phyloP scores from a whole-genome alignment of 2,888 invertebrate genomes.

The Amphipyra berbera region DNA sequence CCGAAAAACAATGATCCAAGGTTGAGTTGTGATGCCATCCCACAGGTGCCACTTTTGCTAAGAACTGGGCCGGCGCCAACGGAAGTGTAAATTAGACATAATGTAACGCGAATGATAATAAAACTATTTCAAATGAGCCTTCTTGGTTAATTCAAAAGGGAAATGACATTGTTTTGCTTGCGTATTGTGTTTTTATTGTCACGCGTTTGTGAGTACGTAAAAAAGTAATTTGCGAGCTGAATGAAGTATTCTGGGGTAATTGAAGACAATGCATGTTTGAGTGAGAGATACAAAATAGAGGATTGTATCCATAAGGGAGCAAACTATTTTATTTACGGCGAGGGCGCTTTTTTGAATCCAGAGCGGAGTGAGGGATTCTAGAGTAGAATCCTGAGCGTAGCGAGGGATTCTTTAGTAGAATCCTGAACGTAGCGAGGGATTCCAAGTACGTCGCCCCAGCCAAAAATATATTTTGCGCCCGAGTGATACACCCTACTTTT shows the following conservation, averaged over 20 bases:
- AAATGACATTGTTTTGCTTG: conserved; percentile 49
- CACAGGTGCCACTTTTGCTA: conserved; percentile 78
- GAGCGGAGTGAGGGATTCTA: too few relatives aligned
- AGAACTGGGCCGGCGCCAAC: conserved; percentile 69
- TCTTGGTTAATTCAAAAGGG: conserved; percentile 52
- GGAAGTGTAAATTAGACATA: conserved; percentile 66
- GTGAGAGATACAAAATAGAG: background rate
- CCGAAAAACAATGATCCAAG: conserved; percentile 47
- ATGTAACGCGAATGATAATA: conserved; percentile 63
- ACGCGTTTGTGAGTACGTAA: conserved; percentile 14
- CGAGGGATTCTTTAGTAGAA: too few relatives aligned
- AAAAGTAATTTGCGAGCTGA: background rate
- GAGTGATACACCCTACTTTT: too few relatives aligned
- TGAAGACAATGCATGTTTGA: background rate
- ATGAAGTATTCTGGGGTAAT: background rate
- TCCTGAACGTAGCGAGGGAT: too few relatives aligned
- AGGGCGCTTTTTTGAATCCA: too few relatives aligned
- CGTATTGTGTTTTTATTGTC: conserved; percentile 29
- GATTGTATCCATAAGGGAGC: too few relatives aligned
- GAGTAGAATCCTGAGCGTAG: too few relatives aligned
- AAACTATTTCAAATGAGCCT: conserved; percentile 47
- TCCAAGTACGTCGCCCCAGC: too few relatives aligned
- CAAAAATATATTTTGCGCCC: too few relatives aligned
- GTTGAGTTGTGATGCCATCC: conserved; percentile 58
- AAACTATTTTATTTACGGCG: too few relatives aligned